Base-by-base conservation (phyloP, 2,797 vertebrate genomes). In the Yasuhikotakia modesta region DNA sequence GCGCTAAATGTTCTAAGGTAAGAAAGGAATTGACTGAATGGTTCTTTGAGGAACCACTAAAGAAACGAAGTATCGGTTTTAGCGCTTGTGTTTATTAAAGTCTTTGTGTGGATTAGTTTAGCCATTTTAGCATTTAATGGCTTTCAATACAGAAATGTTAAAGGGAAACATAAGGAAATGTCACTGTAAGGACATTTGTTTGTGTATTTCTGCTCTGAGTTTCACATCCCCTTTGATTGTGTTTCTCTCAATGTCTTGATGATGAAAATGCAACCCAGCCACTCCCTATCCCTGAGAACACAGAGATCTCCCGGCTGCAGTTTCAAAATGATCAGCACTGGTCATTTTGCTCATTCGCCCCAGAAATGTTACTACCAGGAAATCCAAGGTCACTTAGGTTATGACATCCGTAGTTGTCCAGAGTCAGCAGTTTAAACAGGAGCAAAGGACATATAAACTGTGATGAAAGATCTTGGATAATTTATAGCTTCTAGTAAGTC, bases 191-290 rank as follows among this genome's bases (percentile, higher is more conserved):
- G 3, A 30, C 27, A 55, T 66, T 19, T 75, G 11, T 43, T 19
- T 24, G 7, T 68, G 61, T 55, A 65, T 27, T 68, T 79, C 67
- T 63, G 48, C 67, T 53, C 45, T 11, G 39, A 55, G 64, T 84
- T 84, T 70, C 82, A 81, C 58, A 77, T 79, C 73, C 73, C 43
- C 55, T 61, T 57, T 21, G n/a, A 63, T 73, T 76, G 67, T 46
- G n/a, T 73, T 79, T 70, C 27, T 60, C 70, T 63, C 52, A 52
- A 24, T 73, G 27, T 72, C 74, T 69, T 78, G 63, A 64, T 72
- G 68, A 73, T 81, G 67, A 43, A 53, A 19, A 60, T 14, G 64
- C 64, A 68, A 72, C 13, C 21, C 22, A 39, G 17, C 5, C 61
- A n/a, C 69, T 52, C 68, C 17, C 16, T 52, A 32, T 57, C 30